These are phyloP conservation scores for Andricus grossulariae DNA, from an alignment of 1,140 invertebrate species.

Conservation along the genomic window DNA sequence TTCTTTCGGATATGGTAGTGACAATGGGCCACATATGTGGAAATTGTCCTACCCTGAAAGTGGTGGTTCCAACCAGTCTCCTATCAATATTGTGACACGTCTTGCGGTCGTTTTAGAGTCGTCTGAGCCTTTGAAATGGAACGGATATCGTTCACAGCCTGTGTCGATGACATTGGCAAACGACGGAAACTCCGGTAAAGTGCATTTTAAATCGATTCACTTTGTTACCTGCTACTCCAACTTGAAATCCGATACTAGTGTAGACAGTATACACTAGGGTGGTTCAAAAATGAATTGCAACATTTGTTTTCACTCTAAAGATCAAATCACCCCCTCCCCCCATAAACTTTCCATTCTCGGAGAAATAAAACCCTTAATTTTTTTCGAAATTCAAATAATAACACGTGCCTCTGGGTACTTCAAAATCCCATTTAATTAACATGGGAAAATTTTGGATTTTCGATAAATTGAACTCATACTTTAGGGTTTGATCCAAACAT, in stretches of 20 bases:
- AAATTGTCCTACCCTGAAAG: conserved; percentile 50
- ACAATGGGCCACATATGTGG: conserved; percentile 70
- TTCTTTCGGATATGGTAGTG: conserved; percentile 50
- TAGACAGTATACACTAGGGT: no score
- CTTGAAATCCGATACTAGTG: background rate
- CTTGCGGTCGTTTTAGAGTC: conserved; percentile 51
- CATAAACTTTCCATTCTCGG: no score
- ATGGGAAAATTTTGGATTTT: no score
- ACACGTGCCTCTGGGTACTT: no score
- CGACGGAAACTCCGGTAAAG: conserved; percentile 60
- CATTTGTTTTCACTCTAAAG: no score
- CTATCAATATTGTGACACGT: conserved; percentile 70
- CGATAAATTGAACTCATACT: no score
- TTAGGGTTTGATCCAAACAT: no score
- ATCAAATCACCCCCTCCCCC: no score
- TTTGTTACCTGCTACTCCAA: background rate
- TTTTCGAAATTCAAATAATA: no score
- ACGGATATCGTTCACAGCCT: conserved; percentile 53
- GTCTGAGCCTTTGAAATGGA: conserved; percentile 59
- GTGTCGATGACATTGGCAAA: conserved; percentile 57
- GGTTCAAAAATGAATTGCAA: no score
- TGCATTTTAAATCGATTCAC: background rate
- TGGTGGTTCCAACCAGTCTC: conserved; percentile 58
- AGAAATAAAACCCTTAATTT: no score
- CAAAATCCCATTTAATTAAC: no score